Evolutionary conservation across 1,140 invertebrate species (phyloP).

Genomic region (Agraylea sexmaculata): DNA sequence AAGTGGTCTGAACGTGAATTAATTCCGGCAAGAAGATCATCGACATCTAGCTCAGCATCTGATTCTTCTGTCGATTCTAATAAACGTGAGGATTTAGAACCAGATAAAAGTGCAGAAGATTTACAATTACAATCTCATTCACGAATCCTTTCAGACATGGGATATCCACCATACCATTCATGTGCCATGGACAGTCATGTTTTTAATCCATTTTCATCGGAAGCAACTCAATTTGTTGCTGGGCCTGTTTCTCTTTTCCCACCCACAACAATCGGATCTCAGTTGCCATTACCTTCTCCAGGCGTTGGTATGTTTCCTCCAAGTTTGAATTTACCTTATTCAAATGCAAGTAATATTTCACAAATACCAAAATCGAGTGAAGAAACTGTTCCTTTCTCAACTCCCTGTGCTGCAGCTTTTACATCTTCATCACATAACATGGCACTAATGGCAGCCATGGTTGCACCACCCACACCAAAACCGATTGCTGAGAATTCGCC

Average conservation of each 20-base stretch:
- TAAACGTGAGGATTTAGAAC: conserved; percentile 30
- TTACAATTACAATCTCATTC: conserved; percentile 26
- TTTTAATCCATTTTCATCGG: conserved; percentile 38
- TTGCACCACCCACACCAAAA: conserved; percentile 41
- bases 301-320: conserved; percentile 49
- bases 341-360: conserved; percentile 40
- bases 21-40: conserved; percentile 51
- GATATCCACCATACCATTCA: conserved; percentile 36
- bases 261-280: conserved; percentile 41
- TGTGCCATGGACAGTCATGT: conserved; percentile 36
- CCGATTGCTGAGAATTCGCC: conserved; percentile 30
- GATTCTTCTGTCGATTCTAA: conserved; percentile 44
- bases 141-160: conserved; percentile 31
- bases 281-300: conserved; percentile 50
- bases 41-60: conserved; percentile 52
- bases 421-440: conserved; percentile 66
- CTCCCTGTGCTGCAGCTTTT: conserved; percentile 59
- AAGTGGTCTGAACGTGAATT: conserved; percentile 63
- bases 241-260: conserved; percentile 48
- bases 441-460: conserved; percentile 63
- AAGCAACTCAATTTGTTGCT: conserved; percentile 43
- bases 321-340: conserved; percentile 45
- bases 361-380: conserved; percentile 44
- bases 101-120: conserved; percentile 27
- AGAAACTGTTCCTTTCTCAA: conserved; percentile 35